Conservation (phyloP, 2,797 vertebrate species). For the Aphelocoma californica region DNA sequence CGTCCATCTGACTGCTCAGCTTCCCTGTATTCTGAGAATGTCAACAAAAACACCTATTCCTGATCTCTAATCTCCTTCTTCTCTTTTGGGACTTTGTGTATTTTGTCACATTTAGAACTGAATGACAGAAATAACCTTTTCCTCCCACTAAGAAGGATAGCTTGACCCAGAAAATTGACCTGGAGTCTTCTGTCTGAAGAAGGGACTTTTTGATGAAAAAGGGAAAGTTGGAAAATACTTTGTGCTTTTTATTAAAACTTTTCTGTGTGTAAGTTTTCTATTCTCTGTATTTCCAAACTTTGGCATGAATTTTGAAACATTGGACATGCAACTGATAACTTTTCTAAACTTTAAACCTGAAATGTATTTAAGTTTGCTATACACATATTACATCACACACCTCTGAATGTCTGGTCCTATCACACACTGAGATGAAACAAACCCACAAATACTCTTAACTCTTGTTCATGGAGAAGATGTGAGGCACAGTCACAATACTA, state of each 20-base stretch:
- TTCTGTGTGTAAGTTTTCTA: neutral
- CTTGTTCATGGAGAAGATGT: neutral
- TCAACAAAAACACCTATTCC: constrained; percentile 14
- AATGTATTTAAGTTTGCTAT: neutral
- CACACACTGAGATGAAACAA: neutral
- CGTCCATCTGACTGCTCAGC: neutral
- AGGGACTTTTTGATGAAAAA: neutral
- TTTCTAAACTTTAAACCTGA: neutral
- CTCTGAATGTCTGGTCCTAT: neutral
- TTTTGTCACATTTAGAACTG: constrained; percentile 52
- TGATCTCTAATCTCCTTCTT: neutral
- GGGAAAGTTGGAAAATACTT: neutral
- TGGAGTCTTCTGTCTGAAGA: neutral
- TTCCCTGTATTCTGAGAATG: neutral
- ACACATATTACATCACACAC: neutral
- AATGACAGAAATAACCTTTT: constrained; percentile 67
- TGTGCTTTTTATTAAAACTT: neutral
- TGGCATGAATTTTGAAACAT: neutral
- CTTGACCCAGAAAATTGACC: constrained; percentile 47
- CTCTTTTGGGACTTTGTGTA: constrained; percentile 39
- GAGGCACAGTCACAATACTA: neutral
- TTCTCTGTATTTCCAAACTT: neutral
- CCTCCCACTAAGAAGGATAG: constrained; percentile 40
- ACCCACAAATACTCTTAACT: neutral
- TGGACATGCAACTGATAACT: neutral